phyloP scores from a whole-genome alignment of 2,888 invertebrate genomes.

The Phaedon cochleariae region DNA sequence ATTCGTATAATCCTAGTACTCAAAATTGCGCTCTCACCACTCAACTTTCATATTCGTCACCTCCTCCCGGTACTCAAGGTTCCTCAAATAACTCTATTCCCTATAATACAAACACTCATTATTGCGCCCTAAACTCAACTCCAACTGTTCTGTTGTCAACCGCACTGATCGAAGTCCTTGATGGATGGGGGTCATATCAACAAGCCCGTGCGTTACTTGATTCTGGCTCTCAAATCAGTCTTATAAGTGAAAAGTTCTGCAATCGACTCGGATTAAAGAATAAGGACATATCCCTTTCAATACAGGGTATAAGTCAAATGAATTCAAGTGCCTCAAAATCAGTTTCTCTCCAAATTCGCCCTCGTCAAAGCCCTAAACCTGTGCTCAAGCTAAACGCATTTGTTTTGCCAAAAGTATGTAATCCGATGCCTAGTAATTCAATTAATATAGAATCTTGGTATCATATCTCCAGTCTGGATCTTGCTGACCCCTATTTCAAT shows the following conservation, averaged over 20 bases:
- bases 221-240: background rate
- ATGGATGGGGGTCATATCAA: background rate
- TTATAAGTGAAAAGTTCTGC: too few relatives aligned
- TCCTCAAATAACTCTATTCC: too few relatives aligned
- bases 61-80: too few relatives aligned
- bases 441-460: background rate
- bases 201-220: background rate
- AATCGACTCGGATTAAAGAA: background rate
- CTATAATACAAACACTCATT: too few relatives aligned
- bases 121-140: too few relatives aligned
- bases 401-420: too few relatives aligned
- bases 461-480: background rate
- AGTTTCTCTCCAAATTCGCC: background rate
- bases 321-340: background rate
- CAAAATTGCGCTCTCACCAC: too few relatives aligned
- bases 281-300: background rate
- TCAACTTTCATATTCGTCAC: too few relatives aligned
- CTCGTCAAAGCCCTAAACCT: background rate
- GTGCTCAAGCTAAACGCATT: too few relatives aligned
- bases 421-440: too few relatives aligned
- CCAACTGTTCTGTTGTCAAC: background rate
- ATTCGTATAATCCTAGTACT: too few relatives aligned
- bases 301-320: background rate
- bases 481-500: background rate
- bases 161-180: background rate